These are phyloP conservation scores for Xanthia icteritia DNA, from an alignment of 2,888 invertebrate species.

Conservation along the genomic window DNA sequence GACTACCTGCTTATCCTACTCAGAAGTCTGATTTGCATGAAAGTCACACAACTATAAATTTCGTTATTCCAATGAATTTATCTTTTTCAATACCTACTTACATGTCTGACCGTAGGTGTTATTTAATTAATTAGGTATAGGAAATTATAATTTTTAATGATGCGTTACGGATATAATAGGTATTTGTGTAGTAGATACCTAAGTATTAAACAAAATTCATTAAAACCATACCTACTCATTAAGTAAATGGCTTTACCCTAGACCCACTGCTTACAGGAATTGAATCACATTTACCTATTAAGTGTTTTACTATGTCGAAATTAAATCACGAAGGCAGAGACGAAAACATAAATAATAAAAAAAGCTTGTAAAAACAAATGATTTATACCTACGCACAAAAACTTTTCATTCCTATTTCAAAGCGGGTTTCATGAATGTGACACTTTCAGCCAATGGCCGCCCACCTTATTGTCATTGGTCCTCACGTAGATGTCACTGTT, in stretches of 20 bases:
- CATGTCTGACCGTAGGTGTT: too few relatives aligned
- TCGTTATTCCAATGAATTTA: neutral
- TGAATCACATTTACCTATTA: neutral
- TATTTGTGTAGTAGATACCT: too few relatives aligned
- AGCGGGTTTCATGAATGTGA: slow-evolving; percentile 65
- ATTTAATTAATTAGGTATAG: neutral
- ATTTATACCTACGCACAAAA: neutral
- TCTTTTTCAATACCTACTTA: neutral
- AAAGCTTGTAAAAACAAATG: neutral
- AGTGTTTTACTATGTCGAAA: neutral
- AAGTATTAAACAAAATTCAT: neutral
- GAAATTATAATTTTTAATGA: neutral
- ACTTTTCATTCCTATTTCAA: slow-evolving; percentile 40
- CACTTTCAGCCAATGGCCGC: slow-evolving; percentile 79
- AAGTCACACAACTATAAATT: neutral
- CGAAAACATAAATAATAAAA: neutral
- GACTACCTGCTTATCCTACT: neutral
- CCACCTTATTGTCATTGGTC: slow-evolving; percentile 77
- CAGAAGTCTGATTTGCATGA: neutral
- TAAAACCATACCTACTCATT: neutral
- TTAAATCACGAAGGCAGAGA: neutral
- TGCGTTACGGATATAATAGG: neutral
- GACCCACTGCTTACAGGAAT: neutral
- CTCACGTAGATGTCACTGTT: slow-evolving; percentile 82
- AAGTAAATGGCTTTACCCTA: too few relatives aligned